A percentile compares a stretch with the other conserved stretches of the same genome.
These are phyloP conservation scores for Zeuzera pyrina DNA, from an alignment of 2,888 invertebrate species.

Conservation along the genomic window DNA sequence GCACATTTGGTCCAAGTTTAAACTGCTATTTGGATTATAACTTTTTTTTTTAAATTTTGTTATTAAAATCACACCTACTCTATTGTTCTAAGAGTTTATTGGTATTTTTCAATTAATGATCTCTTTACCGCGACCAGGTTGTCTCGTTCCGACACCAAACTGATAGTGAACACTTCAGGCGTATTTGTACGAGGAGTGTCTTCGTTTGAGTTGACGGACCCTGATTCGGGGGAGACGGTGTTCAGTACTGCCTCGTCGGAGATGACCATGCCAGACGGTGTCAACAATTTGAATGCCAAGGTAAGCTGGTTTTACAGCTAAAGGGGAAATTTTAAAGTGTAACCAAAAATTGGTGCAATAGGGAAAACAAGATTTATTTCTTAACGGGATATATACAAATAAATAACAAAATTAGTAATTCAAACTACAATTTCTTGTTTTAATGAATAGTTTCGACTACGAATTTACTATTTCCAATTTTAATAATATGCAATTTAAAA, in stretches of 20 bases:
- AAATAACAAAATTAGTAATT: too few species aligned
- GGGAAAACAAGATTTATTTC: too few species aligned
- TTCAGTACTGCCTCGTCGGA: conserved; percentile 84
- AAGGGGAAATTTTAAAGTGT: neutral
- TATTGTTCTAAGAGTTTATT: too few species aligned
- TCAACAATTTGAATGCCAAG: conserved; percentile 76
- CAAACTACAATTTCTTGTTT: too few species aligned
- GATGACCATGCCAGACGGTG: conserved; percentile 79
- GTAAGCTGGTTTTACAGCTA: conserved; percentile 28
- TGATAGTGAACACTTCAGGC: conserved; percentile 75
- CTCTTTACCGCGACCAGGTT: conserved; percentile 22
- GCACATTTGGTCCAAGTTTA: too few species aligned
- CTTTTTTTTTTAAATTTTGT: neutral
- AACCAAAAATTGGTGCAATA: too few species aligned
- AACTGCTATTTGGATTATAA: too few species aligned
- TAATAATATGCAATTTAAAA: too few species aligned
- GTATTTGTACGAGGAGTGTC: conserved; percentile 79
- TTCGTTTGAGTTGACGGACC: conserved; percentile 79
- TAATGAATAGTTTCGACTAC: too few species aligned
- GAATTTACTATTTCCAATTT: too few species aligned
- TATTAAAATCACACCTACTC: neutral
- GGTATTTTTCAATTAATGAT: too few species aligned
- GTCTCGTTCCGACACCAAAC: conserved; percentile 47
- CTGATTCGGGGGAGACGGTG: conserved; percentile 74
- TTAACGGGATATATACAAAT: too few species aligned